Base-by-base conservation (phyloP, 2,888 invertebrate genomes). In the Taphrorychus bicolor region DNA sequence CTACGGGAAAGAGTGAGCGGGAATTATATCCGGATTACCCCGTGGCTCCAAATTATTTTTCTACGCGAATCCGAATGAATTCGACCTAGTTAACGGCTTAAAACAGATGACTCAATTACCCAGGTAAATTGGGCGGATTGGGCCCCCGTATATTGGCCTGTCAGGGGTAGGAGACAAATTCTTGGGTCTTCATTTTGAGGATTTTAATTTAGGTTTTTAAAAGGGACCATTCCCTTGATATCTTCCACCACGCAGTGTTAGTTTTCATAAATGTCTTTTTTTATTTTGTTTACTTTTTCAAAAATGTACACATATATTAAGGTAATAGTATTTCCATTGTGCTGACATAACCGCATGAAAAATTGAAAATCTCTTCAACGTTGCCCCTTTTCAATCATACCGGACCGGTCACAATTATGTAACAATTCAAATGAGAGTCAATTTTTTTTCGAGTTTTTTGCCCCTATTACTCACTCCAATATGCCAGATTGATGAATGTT, bases 71-170 rank as follows among this genome's bases (percentile, higher is more conserved):
- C 41, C 59, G 32, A 66, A 59, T 65, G 65, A 66, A 66, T 66
- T 49, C 59, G 65, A 59, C 65, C 65, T 59, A 66, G 59, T 66
- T 66, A 59, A 59, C 54, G 49, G 54, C 45, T 53, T 45, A 67
- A 67, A 67, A 67, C 61, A 67, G 57, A 70, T 70, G 65, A 61
- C 65, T 66, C 70, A 68, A 70, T 70, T 70, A 70, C 59, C 59
- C 66, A 62, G 62, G 68, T 70, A 70, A 70, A 70, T 70, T 70
- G 68, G 24, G 65, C 57, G 61, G 66, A 64, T 67, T 54, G 58
- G 67, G 67, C 19, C 60, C 23, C 42, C 24, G 53, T 21, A 70
- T 66, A 66, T 61, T 58, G 58, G 24, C 56, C 60, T 62, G 66
- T 66, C 61, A 58, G 14, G 48, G 48, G 48, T 24, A 23, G 42